Evolutionary conservation across 2,888 invertebrate genomes (phyloP).

Genomic region (Lycophotia porphyrea): DNA sequence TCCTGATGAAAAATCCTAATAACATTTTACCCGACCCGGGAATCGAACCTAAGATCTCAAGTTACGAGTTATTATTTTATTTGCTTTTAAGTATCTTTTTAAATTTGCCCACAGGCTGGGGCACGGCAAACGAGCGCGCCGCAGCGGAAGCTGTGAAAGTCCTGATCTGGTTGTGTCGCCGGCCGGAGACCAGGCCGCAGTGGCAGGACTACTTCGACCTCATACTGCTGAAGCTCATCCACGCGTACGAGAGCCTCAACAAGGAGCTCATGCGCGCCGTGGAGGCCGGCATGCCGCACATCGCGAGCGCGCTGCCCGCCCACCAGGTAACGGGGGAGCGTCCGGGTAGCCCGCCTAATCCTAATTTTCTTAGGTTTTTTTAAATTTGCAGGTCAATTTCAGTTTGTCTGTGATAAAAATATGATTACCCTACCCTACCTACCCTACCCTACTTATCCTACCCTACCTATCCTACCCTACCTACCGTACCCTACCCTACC

Average conservation of each 20-base stretch:
- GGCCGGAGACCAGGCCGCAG: conserved; percentile 93
- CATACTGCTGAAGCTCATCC: conserved; percentile 96
- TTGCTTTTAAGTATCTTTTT: neutral
- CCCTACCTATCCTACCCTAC: too few species aligned
- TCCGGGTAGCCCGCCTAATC: too few species aligned
- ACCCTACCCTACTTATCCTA: too few species aligned
- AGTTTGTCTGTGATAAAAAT: too few species aligned
- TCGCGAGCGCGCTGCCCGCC: conserved; percentile 95
- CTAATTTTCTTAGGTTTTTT: too few species aligned
- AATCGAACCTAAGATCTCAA: too few species aligned
- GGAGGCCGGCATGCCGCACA: conserved; percentile 94
- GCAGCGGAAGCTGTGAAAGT: conserved; percentile 95
- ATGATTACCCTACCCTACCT: too few species aligned
- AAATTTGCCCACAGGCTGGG: conserved; percentile 76
- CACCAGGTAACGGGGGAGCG: too few species aligned
- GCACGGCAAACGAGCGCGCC: conserved; percentile 91
- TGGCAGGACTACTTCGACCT: conserved; percentile 98
- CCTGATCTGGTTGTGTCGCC: conserved; percentile 95
- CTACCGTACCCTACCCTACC: too few species aligned
- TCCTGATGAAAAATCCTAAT: too few species aligned
- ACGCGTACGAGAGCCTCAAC: conserved; percentile 94
- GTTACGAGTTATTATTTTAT: neutral
- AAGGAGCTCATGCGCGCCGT: conserved; percentile 95
- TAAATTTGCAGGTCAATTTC: too few species aligned
- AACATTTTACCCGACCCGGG: too few species aligned